Evolutionary conservation across 2,888 invertebrate species (phyloP), one percentile per base, ranked within the genome.

Genomic region (Rhingia rostrata): DNA sequence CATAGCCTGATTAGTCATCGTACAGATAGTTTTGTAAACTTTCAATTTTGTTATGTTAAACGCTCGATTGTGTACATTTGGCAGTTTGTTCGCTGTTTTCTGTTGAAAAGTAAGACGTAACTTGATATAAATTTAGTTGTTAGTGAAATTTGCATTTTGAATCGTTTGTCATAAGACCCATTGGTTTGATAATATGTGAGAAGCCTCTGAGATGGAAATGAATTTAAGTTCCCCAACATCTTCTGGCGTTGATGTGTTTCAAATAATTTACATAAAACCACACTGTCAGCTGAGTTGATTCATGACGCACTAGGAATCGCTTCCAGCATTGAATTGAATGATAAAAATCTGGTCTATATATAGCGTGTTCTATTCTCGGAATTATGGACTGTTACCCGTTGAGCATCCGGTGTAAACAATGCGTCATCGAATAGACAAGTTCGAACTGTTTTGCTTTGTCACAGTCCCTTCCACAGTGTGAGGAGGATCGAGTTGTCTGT

Each of bases 1-100:
- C n/a, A 9, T 12, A 49, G 22, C 22, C 14, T 77, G 9, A 30
- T 67, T 60, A 60, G 67, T 77, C 61, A 67, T 35, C 22, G 67
- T 58, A 12, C 30, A 58, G 35, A 4, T 9, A n/a, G n/a, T 45
- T 9, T 47, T 61, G 39, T 73, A 56, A 33, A 49, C 49, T 61
- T 67, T 10, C 58, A 32, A 39, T 69, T 69, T 22, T 22, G n/a
- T 22, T 22, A 2, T 22, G 33, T 14, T 6, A 12, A 45, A 9
- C 7, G 22, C 47, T 47, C 30, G 49, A 9, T 49, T 49, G 22
- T 32, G 30, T 10, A 22, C 9, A 49, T 30, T 22, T 22, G 22
- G 1, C 41, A 41, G 6, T 12, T 12, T n/a, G 9, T 9, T 2
- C 45, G 6, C 12, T 2, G 30, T 30, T 49, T 10, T 30, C 4